These are phyloP conservation scores for Spheniscus mendiculus DNA, from an alignment of 2,113 vertebrate species.

Conservation along the genomic window DNA sequence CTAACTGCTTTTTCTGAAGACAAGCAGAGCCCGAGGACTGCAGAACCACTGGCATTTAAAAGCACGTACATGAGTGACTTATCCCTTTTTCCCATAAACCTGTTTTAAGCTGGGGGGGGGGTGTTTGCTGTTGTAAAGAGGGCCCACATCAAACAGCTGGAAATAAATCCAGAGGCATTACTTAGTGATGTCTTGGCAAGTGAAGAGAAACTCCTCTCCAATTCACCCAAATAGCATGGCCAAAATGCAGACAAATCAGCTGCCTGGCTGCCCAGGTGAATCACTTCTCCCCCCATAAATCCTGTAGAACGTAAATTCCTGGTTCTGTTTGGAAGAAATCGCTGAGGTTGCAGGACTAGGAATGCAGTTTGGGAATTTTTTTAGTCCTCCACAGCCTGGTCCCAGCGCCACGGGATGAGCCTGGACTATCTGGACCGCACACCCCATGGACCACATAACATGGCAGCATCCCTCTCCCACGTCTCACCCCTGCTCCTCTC, in stretches of 20 bases:
- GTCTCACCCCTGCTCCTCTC: neutral
- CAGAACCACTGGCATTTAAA: neutral
- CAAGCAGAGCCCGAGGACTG: neutral
- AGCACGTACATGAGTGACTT: neutral
- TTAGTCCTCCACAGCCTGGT: neutral
- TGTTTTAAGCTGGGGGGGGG: neutral
- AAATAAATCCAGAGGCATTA: neutral
- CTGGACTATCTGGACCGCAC: neutral
- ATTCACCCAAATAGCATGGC: accelerated
- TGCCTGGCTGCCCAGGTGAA: neutral
- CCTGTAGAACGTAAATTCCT: neutral
- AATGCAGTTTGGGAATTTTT: neutral
- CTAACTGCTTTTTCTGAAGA: neutral
- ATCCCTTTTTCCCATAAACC: neutral
- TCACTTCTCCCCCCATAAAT: neutral
- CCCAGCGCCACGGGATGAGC: accelerated
- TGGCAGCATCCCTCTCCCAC: neutral
- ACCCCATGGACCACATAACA: accelerated
- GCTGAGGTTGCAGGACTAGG: neutral
- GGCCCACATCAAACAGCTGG: neutral
- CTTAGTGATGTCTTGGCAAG: neutral
- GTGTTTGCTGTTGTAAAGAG: neutral
- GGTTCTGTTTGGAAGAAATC: neutral
- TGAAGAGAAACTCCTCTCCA: neutral
- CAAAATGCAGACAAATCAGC: neutral